Evolutionary conservation across 2,888 invertebrate species (phyloP).

Genomic region (Phorcus lineatus): DNA sequence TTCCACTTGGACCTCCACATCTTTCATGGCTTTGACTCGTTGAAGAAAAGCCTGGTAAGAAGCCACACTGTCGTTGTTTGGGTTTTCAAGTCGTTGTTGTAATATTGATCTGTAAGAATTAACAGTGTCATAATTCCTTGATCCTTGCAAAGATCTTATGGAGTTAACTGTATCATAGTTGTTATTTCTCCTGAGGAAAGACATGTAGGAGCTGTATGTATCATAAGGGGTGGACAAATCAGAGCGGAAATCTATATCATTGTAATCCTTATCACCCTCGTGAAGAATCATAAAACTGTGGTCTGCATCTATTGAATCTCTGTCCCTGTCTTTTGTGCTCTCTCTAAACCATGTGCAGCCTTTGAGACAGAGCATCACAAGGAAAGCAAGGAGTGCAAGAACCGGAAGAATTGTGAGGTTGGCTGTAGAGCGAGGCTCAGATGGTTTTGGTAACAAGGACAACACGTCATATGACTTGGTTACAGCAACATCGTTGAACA

Average conservation of each 20-base stretch:
- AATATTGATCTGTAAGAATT: not conserved
- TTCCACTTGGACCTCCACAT: not conserved
- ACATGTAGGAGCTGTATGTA: conserved; percentile 42
- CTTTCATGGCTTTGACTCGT: not conserved
- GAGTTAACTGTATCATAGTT: conserved; percentile 32
- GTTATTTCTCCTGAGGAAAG: conserved; percentile 37
- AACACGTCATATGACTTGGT: not conserved
- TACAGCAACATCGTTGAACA: not conserved
- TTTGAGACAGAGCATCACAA: conserved; percentile 42
- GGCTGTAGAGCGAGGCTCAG: not conserved
- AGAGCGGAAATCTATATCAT: conserved; percentile 36
- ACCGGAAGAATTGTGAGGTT: conserved; percentile 47
- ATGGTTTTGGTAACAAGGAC: not conserved
- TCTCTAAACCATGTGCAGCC: conserved; percentile 49
- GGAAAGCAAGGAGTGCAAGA: conserved; percentile 42
- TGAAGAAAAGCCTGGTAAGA: not conserved
- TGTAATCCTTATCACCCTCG: conserved; percentile 40
- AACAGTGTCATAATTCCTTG: not conserved
- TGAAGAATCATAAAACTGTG: conserved; percentile 32
- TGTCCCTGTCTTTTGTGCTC: conserved; percentile 41
- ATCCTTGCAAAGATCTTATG: conserved; percentile 14
- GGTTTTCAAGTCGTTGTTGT: not conserved
- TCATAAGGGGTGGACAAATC: conserved; percentile 40
- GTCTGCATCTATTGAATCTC: conserved; percentile 38
- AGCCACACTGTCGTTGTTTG: not conserved